Evolutionary conservation across 2,113 vertebrate species (phyloP), one percentile per base, ranked within the genome.

Genomic region (Calypte anna): DNA sequence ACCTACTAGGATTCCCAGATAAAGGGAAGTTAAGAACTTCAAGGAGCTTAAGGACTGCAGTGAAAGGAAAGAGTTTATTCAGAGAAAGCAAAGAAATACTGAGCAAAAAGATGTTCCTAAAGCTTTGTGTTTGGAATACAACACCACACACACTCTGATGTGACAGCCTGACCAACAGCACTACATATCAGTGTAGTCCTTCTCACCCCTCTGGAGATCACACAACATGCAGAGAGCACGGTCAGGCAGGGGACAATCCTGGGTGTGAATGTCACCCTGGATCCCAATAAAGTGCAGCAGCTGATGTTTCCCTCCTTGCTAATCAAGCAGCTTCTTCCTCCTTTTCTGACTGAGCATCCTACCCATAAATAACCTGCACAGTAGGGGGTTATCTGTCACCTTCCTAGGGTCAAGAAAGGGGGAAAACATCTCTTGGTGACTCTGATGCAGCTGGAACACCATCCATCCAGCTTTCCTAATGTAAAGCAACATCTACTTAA

Each of bases 121-220:
- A 61, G 27, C 50, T 38, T 75, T n/a, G 24, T 33, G 72, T 91
- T 25, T 70, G 10, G 27, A 18, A 27, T 24, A 27, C 0, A 1
- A 44, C 51, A 84, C 27, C 30, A 28, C 10, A 55, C 5, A 4
- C 0, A 0, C 44, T 19, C 57, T 8, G 10, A 66, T 19, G 31
- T 7, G 21, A 69, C 63, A 68, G 17, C 30, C 2, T 25, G 8
- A 91, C 57, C 36, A 84, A 67, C 7, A 18, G 40, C 44, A 82
- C 14, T 62, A 23, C 0, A 0, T 0, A 54, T 7, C 2, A 4
- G 18, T 8, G 22, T 36, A 22, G 40, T 36, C 61, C 24, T 59
- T 59, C 61, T 50, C 50, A 11, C 13, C 40, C 5, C 16, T 50
- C 38, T 24, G n/a, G 38, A 84, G 43, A 68, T 51, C 17, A 70